Conservation (phyloP, 2,888 invertebrate genomes). For the Anorthoa munda region DNA sequence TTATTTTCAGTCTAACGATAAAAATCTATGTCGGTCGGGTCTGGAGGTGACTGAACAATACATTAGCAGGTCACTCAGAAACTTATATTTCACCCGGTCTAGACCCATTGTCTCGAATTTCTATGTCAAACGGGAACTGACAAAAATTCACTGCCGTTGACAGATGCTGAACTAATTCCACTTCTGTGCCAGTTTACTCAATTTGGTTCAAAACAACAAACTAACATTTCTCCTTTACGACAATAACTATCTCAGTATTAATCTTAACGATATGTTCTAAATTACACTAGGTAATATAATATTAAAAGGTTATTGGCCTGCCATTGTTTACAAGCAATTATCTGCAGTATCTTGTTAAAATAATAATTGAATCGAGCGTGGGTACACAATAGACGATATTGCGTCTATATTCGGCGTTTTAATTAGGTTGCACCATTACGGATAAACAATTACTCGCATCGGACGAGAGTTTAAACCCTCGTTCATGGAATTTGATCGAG, state of each 20-base stretch:
- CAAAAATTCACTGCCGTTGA: constrained; percentile 23
- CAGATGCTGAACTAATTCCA: constrained; percentile 22
- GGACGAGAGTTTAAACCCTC: constrained; percentile 19
- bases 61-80: constrained; percentile 21
- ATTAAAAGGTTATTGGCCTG: constrained; percentile 70
- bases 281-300: constrained; percentile 59
- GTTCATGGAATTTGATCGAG: constrained; percentile 33
- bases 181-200: not conserved
- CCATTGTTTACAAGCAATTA: constrained; percentile 70
- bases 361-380: constrained; percentile 74
- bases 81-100: constrained; percentile 44
- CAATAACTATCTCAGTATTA: constrained; percentile 32
- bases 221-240: constrained; percentile 19
- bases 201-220: constrained; percentile 34
- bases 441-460: constrained; percentile 40
- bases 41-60: not conserved
- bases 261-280: constrained; percentile 52
- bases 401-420: constrained; percentile 52
- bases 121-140: constrained; percentile 38
- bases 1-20: not conserved
- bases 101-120: constrained; percentile 53
- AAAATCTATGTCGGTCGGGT: constrained; percentile 10
- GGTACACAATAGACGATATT: constrained; percentile 60
- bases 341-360: constrained; percentile 69
- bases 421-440: constrained; percentile 58